phyloP scores from a whole-genome alignment of 2,113 vertebrate genomes.

The Hemiscyllium ocellatum region DNA sequence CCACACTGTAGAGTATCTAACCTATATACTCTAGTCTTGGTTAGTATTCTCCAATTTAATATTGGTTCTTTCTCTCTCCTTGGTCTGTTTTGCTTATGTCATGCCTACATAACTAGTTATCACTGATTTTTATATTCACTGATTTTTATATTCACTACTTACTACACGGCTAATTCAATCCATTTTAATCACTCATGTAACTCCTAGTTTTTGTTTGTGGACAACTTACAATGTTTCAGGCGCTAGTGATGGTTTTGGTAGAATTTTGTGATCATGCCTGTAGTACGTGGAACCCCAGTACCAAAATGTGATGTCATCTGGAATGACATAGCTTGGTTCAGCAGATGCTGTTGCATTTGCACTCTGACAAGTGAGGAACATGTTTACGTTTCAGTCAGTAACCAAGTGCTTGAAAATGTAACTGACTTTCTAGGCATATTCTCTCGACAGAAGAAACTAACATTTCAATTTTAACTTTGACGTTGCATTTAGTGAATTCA shows the following conservation, averaged over 20 bases:
- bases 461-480: not conserved
- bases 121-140: too few relatives aligned
- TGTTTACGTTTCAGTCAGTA: not conserved
- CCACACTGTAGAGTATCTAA: too few relatives aligned
- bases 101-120: too few relatives aligned
- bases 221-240: not conserved
- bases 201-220: too few relatives aligned
- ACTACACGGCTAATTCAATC: not conserved
- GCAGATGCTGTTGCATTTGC: not conserved
- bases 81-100: too few relatives aligned
- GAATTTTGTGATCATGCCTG: not conserved
- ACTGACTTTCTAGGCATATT: not conserved
- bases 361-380: not conserved
- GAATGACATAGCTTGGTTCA: not conserved
- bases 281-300: not conserved
- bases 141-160: too few relatives aligned
- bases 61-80: too few relatives aligned
- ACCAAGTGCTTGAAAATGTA: not conserved
- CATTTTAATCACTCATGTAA: not conserved
- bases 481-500: too few relatives aligned
- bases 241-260: not conserved
- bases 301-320: not conserved
- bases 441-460: not conserved
- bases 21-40: too few relatives aligned
- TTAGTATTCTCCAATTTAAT: too few relatives aligned